Evolutionary conservation across 2,797 vertebrate genomes (phyloP), one percentile per base, ranked within the genome.

Genomic region (Anableps anableps): DNA sequence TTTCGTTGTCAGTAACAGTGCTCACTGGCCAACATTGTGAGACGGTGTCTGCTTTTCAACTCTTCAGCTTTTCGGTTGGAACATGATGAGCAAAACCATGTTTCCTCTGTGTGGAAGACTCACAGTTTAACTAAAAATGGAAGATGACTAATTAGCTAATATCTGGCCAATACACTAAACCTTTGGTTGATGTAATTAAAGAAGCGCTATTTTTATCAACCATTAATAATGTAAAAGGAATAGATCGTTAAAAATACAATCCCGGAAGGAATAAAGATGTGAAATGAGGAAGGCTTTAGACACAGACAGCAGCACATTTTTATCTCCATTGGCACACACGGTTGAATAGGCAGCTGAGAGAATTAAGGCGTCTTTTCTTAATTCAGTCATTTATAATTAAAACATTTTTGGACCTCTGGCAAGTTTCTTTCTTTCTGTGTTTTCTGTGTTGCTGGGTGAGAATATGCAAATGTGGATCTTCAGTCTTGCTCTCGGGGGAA

Each of bases 381-480:
- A 85, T 86, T 83, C 81, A 87, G 19, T 83, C 74, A 77, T 86
- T 82, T 84, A 74, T 90, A 91, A 93, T 93, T 93, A 90, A 94
- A 91, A 83, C 76, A 80, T 83, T 83, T 78, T 87, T 85, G 53
- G 78, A 83, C 86, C 21, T 38, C 73, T 48, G 85, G 83, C 80
- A 72, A 75, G 70, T 64, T 87, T 10, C 60, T 64, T 87, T 10
- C 60, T 70, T 26, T 34, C 48, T 70, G 17, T 50, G 60, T 80
- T 84, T 80, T 79, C 68, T 45, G 62, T 53, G 64, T 38, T 41
- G 36, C 73, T 76, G 79, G 80, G 76, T 81, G 53, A 79, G 58
- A 47, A 53, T 77, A 76, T 75, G 76, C 62, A 75, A 83, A 86
- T 77, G 36, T 4, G 64, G 51, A 77, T 82, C 79, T 85, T 79